These are phyloP conservation scores for Aphelocoma californica DNA, from an alignment of 2,797 vertebrate species.

Conservation along the genomic window DNA sequence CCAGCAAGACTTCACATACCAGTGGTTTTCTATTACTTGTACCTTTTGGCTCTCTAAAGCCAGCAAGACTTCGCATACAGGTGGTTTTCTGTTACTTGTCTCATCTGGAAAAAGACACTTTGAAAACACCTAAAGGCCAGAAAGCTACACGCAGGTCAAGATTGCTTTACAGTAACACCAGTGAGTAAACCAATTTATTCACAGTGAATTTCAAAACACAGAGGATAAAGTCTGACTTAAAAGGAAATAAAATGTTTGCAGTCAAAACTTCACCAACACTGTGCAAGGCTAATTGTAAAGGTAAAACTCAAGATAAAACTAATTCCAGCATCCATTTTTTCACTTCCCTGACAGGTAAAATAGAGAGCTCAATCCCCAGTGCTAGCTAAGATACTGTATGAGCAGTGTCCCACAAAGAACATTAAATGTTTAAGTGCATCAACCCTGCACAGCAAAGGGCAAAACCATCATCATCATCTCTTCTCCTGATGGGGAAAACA, in stretches of 20 bases:
- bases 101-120: not conserved
- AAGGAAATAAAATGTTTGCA: not conserved
- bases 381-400: not conserved
- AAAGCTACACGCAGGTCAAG: not conserved
- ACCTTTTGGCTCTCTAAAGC: not conserved
- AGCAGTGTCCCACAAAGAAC: not conserved
- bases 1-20: not conserved
- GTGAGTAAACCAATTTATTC: not conserved
- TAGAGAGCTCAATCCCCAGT: not conserved
- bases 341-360: not conserved
- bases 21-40: not conserved
- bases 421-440: not conserved
- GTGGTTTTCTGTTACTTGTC: not conserved
- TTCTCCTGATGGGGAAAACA: not conserved
- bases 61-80: not conserved
- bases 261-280: not conserved
- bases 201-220: not conserved
- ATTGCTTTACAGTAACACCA: not conserved
- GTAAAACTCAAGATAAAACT: not conserved
- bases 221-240: not conserved
- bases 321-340: not conserved
- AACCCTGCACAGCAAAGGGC: not conserved
- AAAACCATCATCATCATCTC: not conserved
- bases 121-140: not conserved
- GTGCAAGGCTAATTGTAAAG: not conserved